Evolutionary conservation across 2,888 invertebrate species (phyloP).

Genomic region (Patella pellucida): DNA sequence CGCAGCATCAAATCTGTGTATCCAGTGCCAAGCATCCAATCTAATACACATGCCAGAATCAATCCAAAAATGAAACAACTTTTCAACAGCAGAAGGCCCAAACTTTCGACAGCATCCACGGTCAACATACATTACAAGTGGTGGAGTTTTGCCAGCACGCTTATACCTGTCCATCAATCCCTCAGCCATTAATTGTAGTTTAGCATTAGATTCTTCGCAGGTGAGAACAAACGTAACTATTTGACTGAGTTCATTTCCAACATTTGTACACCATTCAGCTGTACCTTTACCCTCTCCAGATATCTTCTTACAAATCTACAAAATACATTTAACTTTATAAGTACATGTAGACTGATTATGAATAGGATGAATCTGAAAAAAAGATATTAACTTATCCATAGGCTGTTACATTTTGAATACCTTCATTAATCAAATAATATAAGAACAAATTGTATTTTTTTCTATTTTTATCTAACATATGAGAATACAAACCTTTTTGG

Average conservation of each 20-base stretch:
- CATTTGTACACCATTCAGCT: slow-evolving; percentile 5
- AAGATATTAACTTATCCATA: too few species aligned
- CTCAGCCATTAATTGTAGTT: not conserved
- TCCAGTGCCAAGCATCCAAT: slow-evolving; percentile 10
- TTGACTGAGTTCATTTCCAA: not conserved
- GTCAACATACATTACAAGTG: not conserved
- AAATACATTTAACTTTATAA: too few species aligned
- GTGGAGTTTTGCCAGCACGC: not conserved
- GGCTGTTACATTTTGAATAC: not conserved
- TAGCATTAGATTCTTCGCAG: not conserved
- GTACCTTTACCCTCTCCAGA: not conserved
- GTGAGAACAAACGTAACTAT: not conserved
- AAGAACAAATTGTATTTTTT: too few species aligned
- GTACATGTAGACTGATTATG: too few species aligned
- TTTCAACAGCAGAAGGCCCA: not conserved
- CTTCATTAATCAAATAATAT: not conserved
- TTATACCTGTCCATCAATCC: not conserved
- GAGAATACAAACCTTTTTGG: slow-evolving; percentile 1
- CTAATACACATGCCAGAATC: not conserved
- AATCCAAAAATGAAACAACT: not conserved
- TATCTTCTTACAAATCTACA: not conserved
- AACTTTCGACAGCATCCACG: slow-evolving; percentile 5
- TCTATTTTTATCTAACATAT: too few species aligned
- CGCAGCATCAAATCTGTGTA: not conserved
- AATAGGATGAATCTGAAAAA: too few species aligned